Base-by-base conservation (phyloP, 2,888 invertebrate genomes). In the Tachystola acroxantha region DNA sequence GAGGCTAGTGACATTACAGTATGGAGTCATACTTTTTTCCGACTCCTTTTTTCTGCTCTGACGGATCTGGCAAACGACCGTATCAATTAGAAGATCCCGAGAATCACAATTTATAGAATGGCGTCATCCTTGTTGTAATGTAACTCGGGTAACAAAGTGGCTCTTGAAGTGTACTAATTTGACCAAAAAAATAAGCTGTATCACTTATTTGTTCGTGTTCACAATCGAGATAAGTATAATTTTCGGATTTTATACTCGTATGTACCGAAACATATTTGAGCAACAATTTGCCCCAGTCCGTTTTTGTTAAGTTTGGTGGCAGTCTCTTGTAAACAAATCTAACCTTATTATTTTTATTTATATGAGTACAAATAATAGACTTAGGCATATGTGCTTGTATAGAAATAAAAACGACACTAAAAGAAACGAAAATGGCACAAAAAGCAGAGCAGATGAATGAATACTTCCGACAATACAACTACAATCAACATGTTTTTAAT, bases 81-180 rank as follows among this genome's bases (percentile, higher is more conserved):
- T 43, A 45, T 46, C 52, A 52, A 57, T 53, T 57, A 52, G 41
- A 24, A 19, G 46, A 52, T 43, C 39, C 49, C 38, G 43, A 45
- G 36, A 25, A 32, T 32, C 28, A 37, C 42, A 46, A 50, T 47
- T 53, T 49, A 53, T 48, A 44, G 44, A 41, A 55, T 46, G 51
- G 40, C 47, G 50, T 45, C 56, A 57, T 54, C 43, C 32, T 33
- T 11, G 2, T 19, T 30, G 10, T 27, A 5, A 11, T n/a, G n/a
- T n/a, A 14, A n/a, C 11, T n/a, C 24, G 11, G 16, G n/a, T 35
- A 13, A 29, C 11, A 24, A 24, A n/a, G 24, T 24, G 22, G 20
- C 20, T 20, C 5, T 20, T 20, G 20, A 20, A 14, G 32, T 36
- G 10, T 25, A 36, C 25, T 36, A 36, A 26, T 36, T 36, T 36